These are phyloP conservation scores for Leptinotarsa tumamoca DNA, from an alignment of 2,888 invertebrate species.

Conservation along the genomic window DNA sequence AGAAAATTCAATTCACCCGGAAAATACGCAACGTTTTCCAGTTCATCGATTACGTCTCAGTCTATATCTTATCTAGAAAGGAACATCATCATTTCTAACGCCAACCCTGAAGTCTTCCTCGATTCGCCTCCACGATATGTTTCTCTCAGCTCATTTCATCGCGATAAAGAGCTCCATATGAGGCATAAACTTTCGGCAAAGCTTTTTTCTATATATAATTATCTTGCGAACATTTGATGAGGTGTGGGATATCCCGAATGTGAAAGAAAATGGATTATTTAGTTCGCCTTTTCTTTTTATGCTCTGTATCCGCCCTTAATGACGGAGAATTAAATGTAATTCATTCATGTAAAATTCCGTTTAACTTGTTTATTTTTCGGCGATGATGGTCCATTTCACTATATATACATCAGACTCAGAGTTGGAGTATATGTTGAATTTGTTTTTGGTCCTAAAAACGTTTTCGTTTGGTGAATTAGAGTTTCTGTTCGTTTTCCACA, in stretches of 20 bases:
- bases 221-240: constrained; percentile 19
- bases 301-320: not conserved
- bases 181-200: constrained; percentile 5
- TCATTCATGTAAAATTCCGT: not conserved
- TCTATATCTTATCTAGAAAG: not conserved
- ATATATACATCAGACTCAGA: not conserved
- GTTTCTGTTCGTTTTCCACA: not conserved
- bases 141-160: constrained; percentile 15
- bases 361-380: constrained; percentile 8
- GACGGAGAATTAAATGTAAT: not conserved
- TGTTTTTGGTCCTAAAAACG: not conserved
- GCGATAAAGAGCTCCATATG: constrained; percentile 24
- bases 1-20: not conserved
- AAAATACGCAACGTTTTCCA: not conserved
- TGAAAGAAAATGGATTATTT: constrained; percentile 10
- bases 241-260: constrained; percentile 17
- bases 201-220: constrained; percentile 18
- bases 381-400: not conserved
- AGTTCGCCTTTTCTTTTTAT: constrained; percentile 8
- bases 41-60: not conserved
- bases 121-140: constrained; percentile 17
- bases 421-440: constrained; percentile 4
- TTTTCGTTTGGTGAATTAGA: not conserved
- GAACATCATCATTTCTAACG: not conserved
- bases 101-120: constrained; percentile 18